Conservation (phyloP, 2,888 invertebrate genomes). For the Marronus borbonicus region DNA sequence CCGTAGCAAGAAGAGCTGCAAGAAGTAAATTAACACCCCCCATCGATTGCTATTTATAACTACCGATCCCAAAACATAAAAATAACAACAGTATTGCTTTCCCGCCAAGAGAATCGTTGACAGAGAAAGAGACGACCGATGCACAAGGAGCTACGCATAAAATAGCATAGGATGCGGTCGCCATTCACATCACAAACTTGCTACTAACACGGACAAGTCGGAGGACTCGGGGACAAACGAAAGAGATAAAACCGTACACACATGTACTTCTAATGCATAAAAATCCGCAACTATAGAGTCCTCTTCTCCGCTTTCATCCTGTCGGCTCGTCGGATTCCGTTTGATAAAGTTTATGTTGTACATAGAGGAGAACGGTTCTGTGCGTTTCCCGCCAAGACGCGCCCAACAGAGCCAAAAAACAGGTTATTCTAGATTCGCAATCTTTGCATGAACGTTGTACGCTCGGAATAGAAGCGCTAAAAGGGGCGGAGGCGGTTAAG, state of each 20-base stretch:
- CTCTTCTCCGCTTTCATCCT: conserved; percentile 12
- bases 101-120: conserved; percentile 27
- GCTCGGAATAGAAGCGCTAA: conserved; percentile 53
- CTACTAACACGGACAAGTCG: conserved; percentile 33
- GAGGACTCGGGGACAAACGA: conserved; percentile 16
- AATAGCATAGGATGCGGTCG: conserved; percentile 12
- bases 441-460: conserved; percentile 60
- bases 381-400: conserved; percentile 59
- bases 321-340: conserved; percentile 49
- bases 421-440: conserved; percentile 67
- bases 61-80: neutral
- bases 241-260: conserved; percentile 24
- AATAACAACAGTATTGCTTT: conserved; percentile 33
- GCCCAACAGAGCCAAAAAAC: conserved; percentile 60
- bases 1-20: no score
- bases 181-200: conserved; percentile 36
- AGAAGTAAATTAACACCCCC: no score
- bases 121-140: neutral
- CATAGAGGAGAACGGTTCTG: conserved; percentile 47
- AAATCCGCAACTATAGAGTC: conserved; percentile 42
- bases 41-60: conserved; percentile 10
- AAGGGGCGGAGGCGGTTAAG: conserved; percentile 70
- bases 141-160: conserved; percentile 7
- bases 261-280: conserved; percentile 24
- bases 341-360: conserved; percentile 43